A percentile compares a stretch with the other conserved stretches of the same genome.
These are phyloP conservation scores for Drosophila percnosoma DNA, from an alignment of 2,888 invertebrate genomes.

Conservation along the genomic window DNA sequence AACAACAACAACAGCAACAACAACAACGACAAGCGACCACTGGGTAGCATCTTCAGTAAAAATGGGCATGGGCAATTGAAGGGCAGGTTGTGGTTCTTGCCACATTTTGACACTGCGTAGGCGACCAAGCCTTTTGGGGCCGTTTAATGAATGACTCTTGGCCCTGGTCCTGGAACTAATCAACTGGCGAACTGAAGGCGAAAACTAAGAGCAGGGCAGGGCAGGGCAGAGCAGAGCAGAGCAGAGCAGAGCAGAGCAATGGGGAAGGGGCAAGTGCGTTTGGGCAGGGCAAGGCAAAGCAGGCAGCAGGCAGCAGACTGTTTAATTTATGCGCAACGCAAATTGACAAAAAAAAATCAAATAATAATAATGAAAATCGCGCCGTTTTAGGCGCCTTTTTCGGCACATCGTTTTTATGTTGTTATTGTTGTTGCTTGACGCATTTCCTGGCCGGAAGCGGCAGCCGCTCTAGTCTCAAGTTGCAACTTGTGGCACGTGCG, in stretches of 20 bases:
- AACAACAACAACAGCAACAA: not conserved
- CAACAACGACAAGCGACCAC: constrained; percentile 11
- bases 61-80: not conserved
- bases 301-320: not conserved
- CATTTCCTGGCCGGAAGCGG: constrained; percentile 63
- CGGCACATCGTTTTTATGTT: not conserved
- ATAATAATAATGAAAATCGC: not conserved
- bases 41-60: constrained; percentile 21
- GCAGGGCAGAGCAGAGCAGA: not conserved
- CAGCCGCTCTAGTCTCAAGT: constrained; percentile 50
- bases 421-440: constrained; percentile 32
- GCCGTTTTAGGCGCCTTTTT: constrained; percentile 14
- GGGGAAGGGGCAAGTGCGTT: not conserved
- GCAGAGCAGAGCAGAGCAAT: too few species aligned
- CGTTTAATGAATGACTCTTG: constrained; percentile 71
- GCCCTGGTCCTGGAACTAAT: constrained; percentile 59
- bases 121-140: constrained; percentile 58
- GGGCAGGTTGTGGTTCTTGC: constrained; percentile 3
- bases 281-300: not conserved
- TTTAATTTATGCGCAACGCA: constrained; percentile 68
- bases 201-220: not conserved
- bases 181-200: constrained; percentile 35
- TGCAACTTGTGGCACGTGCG: constrained; percentile 71
- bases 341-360: constrained; percentile 11
- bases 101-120: constrained; percentile 68